A percentile compares a stretch with the other conserved stretches of the same genome.
These are phyloP conservation scores for Eunapius fragilis DNA, from an alignment of 37 sponge, comb jelly and placozoan genomes.

Conservation along the genomic window DNA sequence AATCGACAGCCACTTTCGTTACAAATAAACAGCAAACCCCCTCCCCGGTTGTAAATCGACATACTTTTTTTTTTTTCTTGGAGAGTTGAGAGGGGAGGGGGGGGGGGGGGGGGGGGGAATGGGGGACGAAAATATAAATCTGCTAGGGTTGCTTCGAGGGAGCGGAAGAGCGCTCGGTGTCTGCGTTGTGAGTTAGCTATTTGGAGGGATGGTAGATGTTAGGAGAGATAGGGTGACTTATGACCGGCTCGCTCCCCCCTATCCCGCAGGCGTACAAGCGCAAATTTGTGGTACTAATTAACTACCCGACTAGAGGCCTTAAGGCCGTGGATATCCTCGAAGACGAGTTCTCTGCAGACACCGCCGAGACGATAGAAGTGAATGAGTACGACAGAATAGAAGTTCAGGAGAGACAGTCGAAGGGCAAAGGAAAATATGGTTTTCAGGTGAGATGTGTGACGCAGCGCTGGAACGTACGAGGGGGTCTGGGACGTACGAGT, in stretches of 20 bases:
- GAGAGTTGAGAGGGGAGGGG: too few species aligned
- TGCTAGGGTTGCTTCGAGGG: too few species aligned
- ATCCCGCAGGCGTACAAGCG: slow-evolving; percentile 38
- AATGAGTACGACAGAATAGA: slow-evolving; percentile 27
- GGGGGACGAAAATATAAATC: too few species aligned
- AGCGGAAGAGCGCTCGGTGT: too few species aligned
- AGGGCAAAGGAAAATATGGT: slow-evolving; percentile 41
- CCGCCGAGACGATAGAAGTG: slow-evolving; percentile 30
- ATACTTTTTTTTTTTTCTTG: too few species aligned
- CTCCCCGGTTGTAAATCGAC: too few species aligned
- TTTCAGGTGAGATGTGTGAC: slow-evolving; percentile 61
- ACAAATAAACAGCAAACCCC: background rate
- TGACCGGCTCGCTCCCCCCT: slow-evolving; percentile 5
- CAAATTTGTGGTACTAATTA: slow-evolving; percentile 41
- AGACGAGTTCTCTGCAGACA: slow-evolving; percentile 14
- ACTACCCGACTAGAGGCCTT: slow-evolving; percentile 4
- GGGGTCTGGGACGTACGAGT: too few species aligned
- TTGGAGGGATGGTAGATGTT: too few species aligned
- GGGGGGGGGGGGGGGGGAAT: too few species aligned
- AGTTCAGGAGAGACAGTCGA: slow-evolving; percentile 67
- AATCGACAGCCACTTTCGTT: background rate
- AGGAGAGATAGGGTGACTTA: too few species aligned
- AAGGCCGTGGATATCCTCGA: slow-evolving; percentile 55
- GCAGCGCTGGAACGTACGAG: background rate
- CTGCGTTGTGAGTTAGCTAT: too few species aligned